Conservation (phyloP, 2,113 vertebrate species). For the Butorides virescens region DNA sequence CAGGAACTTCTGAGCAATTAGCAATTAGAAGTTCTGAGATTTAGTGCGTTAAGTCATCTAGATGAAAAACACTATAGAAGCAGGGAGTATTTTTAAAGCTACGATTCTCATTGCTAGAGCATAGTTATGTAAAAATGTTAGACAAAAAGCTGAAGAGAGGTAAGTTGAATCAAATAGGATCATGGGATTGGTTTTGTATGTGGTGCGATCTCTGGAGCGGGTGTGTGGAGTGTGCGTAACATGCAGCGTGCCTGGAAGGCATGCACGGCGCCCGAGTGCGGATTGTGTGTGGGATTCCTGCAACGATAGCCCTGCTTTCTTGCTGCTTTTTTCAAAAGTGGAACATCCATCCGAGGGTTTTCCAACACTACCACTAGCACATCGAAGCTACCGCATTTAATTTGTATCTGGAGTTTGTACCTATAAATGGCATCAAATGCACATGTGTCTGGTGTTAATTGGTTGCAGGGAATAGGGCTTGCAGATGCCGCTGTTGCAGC, state of each 20-base stretch:
- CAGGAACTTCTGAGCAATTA: background rate
- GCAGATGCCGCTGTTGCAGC: background rate
- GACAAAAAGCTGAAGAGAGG: background rate
- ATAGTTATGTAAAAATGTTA: background rate
- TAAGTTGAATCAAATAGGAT: background rate
- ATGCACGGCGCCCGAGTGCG: fast-evolving
- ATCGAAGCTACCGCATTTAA: background rate
- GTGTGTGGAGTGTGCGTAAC: too few species aligned
- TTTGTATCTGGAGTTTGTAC: background rate
- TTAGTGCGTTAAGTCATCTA: background rate
- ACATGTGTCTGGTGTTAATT: background rate
- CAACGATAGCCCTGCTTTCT: background rate
- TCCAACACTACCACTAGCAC: background rate
- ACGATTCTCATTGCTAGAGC: background rate
- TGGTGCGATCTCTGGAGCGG: background rate
- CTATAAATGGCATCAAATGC: background rate
- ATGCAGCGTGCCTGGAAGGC: background rate
- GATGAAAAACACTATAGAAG: background rate
- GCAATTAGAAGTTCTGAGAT: background rate
- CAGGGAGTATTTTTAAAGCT: background rate
- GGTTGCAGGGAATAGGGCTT: background rate
- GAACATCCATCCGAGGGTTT: background rate
- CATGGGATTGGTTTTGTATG: background rate
- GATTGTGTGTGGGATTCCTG: fast-evolving
- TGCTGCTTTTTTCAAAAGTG: background rate